These are phyloP conservation scores for Melieria crassipennis DNA, from an alignment of 2,888 invertebrate species.

Conservation along the genomic window DNA sequence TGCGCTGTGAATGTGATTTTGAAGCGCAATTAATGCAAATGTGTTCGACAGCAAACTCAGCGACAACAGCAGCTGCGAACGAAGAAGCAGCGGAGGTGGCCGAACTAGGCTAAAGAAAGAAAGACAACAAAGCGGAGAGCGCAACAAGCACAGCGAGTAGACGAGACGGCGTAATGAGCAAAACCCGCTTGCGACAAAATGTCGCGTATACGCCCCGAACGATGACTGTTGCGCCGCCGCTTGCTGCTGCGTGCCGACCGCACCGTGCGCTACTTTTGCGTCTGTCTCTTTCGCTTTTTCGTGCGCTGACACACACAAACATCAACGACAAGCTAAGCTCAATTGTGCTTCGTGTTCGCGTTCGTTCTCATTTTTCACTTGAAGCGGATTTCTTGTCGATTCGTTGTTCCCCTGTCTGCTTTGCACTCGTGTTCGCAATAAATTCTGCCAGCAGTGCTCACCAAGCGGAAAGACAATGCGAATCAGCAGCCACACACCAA, in stretches of 20 bases:
- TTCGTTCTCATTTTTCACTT: too few species aligned
- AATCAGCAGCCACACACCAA: too few species aligned
- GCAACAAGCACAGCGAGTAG: slow-evolving; percentile 15
- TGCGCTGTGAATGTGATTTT: background rate
- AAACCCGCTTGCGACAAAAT: background rate
- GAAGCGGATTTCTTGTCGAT: too few species aligned
- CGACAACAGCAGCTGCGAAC: background rate
- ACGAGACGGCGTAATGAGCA: background rate
- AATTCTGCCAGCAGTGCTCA: too few species aligned
- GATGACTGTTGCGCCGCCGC: slow-evolving; percentile 3
- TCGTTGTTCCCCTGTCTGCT: too few species aligned
- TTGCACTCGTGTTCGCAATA: too few species aligned
- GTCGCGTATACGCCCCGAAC: slow-evolving; percentile 28
- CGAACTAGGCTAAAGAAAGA: slow-evolving; percentile 6
- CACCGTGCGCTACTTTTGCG: too few species aligned
- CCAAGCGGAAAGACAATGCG: too few species aligned
- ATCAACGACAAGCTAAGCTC: too few species aligned
- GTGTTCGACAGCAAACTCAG: background rate
- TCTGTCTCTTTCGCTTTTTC: too few species aligned
- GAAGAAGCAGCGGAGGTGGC: background rate
- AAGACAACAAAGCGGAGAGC: background rate
- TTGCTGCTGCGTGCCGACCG: background rate
- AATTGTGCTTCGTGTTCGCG: too few species aligned
- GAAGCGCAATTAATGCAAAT: slow-evolving; percentile 16
- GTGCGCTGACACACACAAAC: too few species aligned